Evolutionary conservation across 2,113 vertebrate genomes (phyloP).

Genomic region (Onychorhynchus coronatus): DNA sequence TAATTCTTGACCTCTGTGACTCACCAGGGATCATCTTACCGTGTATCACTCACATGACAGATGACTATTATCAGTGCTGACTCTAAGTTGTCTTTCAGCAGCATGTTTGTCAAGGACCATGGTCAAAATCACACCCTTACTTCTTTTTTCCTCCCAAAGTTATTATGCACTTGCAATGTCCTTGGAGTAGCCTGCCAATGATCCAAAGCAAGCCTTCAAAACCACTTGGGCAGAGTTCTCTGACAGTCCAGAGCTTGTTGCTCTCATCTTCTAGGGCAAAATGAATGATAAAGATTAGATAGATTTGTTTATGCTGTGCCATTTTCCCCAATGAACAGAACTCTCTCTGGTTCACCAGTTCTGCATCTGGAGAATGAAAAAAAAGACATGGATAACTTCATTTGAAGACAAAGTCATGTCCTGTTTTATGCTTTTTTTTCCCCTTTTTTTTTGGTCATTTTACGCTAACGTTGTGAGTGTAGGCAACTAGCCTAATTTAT

Average conservation of each 20-base stretch:
- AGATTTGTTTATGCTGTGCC: not conserved
- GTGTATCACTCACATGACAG: not conserved
- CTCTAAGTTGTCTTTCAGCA: not conserved
- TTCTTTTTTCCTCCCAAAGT: not conserved
- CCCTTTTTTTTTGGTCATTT: not conserved
- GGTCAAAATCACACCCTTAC: not conserved
- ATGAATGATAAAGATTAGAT: not conserved
- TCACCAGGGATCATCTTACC: not conserved
- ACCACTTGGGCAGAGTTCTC: not conserved
- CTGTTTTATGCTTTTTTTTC: not conserved
- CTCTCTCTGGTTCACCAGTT: not conserved
- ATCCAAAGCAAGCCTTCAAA: not conserved
- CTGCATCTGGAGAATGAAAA: not conserved
- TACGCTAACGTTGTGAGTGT: not conserved
- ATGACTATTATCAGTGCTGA: not conserved
- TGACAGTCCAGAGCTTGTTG: not conserved
- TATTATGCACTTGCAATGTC: not conserved
- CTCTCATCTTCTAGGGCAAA: not conserved
- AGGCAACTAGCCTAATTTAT: not conserved
- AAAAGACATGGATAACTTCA: not conserved
- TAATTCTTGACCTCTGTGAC: not conserved
- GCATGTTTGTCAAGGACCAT: not conserved
- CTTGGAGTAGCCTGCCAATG: not conserved
- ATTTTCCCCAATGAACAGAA: not conserved
- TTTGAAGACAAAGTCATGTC: not conserved